Percentiles rank a stretch among this genome's conserved stretches.
These are phyloP conservation scores for Crepidodera aurea DNA, from an alignment of 2,888 invertebrate genomes.

Conservation along the genomic window DNA sequence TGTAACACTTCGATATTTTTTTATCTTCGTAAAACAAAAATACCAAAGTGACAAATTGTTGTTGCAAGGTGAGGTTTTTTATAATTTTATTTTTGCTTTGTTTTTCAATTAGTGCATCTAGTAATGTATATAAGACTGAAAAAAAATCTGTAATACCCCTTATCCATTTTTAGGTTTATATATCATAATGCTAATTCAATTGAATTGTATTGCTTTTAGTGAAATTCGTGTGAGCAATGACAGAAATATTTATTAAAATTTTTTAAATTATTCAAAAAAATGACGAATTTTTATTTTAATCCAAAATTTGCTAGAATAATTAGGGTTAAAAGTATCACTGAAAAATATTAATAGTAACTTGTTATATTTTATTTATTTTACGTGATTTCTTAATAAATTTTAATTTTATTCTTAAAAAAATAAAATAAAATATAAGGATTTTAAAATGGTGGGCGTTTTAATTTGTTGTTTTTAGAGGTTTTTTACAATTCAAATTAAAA, in stretches of 20 bases:
- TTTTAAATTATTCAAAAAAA: too few species aligned
- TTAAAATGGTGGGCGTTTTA: too few species aligned
- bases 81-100: constrained; percentile 36
- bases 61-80: constrained; percentile 37
- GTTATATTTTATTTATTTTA: too few species aligned
- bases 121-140: constrained; percentile 58
- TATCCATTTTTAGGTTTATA: constrained; percentile 50
- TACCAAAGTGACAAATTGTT: constrained; percentile 33
- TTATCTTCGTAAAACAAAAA: constrained; percentile 35
- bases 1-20: constrained; percentile 39
- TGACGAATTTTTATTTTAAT: too few species aligned
- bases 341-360: too few species aligned
- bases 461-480: too few species aligned
- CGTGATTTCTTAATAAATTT: too few species aligned
- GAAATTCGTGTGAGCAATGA: constrained; percentile 3
- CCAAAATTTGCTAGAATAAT: too few species aligned
- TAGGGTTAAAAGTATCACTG: too few species aligned
- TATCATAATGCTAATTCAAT: constrained; percentile 45
- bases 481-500: not conserved
- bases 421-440: too few species aligned
- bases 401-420: too few species aligned
- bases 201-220: constrained; percentile 41
- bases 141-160: constrained; percentile 50
- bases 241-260: constrained; percentile 6
- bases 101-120: constrained; percentile 48